Evolutionary conservation across 2,888 invertebrate species (phyloP).

Genomic region (Cosmia pyralina): DNA sequence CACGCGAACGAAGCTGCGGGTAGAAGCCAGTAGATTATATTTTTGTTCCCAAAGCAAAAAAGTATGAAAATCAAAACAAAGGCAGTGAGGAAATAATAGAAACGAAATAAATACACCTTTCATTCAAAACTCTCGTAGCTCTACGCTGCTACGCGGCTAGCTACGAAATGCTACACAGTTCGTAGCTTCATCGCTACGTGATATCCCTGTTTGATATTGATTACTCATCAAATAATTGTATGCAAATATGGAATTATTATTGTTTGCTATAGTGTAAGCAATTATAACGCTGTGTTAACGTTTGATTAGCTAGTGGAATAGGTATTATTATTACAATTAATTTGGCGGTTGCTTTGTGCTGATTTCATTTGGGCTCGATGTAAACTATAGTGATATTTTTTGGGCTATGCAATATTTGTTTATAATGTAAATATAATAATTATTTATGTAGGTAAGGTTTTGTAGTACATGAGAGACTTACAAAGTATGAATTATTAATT

Average conservation of each 20-base stretch:
- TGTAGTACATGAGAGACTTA: too few species aligned
- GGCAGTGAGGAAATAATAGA: background rate
- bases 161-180: constrained; percentile 49
- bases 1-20: too few species aligned
- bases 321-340: constrained; percentile 25
- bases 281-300: constrained; percentile 41
- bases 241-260: constrained; percentile 52
- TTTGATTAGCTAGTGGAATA: constrained; percentile 24
- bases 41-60: background rate
- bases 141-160: constrained; percentile 29
- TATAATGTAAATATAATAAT: too few species aligned
- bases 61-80: background rate
- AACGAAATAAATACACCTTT: constrained; percentile 10
- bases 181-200: constrained; percentile 39
- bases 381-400: background rate
- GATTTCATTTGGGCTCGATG: background rate
- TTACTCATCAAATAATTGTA: constrained; percentile 55
- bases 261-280: constrained; percentile 46
- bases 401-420: background rate
- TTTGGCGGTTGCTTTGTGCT: constrained; percentile 8
- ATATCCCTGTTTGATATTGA: constrained; percentile 48
- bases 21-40: background rate
- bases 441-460: too few species aligned
- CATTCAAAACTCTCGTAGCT: constrained; percentile 25
- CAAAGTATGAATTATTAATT: too few species aligned